Evolutionary conservation across 2,888 invertebrate species (phyloP), one percentile per base, ranked within the genome.

Genomic region (Diaperis boleti): DNA sequence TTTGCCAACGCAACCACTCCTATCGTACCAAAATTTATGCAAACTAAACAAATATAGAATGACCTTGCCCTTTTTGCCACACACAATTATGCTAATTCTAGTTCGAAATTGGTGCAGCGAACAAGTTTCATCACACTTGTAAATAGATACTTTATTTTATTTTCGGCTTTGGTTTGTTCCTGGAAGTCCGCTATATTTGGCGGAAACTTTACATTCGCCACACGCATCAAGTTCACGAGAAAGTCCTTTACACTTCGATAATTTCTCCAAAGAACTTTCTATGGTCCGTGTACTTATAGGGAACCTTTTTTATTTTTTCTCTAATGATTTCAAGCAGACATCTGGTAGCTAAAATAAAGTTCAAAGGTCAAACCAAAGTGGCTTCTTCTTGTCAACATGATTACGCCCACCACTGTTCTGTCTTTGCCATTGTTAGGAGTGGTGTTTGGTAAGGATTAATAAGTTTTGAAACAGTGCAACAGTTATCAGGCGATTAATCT

Each of bases 61-160:
- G 49, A 33, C 49, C 49, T 49, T 49, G 49, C 33, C 35, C 49
- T 49, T 49, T 49, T 49, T 33, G 8, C 15, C n/a, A 18, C 8
- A 22, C 13, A 22, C 18, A 49, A 35, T 49, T 31, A 35, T 49
- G 49, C 49, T 26, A 45, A 45, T 45, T 33, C 33, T 33, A n/a
- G n/a, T 18, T 17, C 15, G n/a, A 33, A 41, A 7, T 15, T 44
- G 5, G 44, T 22, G 13, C 33, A 33, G 2, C 2, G 11, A 1
- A 22, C 22, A 41, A n/a, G 3, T 41, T 41, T 41, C 14, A 8
- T n/a, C 5, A 33, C 35, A 33, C 35, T 10, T 33, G 35, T 33
- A 10, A 33, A 11, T 33, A 33, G 22, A 22, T 22, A n/a, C n/a
- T n/a, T n/a, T n/a, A n/a, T n/a, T n/a, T n/a, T n/a, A n/a, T n/a